Evolutionary conservation across 2,113 vertebrate species (phyloP).

Genomic region (Proteles cristata): DNA sequence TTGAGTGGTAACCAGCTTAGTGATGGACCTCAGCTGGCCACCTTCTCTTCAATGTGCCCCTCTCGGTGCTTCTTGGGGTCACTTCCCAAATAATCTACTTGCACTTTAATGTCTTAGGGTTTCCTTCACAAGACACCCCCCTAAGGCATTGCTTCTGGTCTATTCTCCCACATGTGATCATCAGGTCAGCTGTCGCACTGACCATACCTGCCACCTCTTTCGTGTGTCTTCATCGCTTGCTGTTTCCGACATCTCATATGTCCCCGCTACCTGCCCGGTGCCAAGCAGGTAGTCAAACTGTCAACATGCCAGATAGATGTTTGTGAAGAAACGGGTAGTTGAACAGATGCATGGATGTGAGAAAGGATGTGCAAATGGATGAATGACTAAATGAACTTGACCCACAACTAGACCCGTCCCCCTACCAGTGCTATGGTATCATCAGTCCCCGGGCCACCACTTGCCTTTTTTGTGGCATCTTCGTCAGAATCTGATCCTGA

Average conservation of each 20-base stretch:
- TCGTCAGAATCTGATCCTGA: constrained; percentile 69
- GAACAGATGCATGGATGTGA: background rate
- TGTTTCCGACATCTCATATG: background rate
- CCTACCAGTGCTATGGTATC: background rate
- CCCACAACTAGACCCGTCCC: background rate
- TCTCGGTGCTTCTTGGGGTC: background rate
- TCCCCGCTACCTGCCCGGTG: background rate
- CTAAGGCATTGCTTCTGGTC: background rate
- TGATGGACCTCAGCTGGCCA: background rate
- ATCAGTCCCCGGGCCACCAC: background rate
- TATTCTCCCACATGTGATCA: background rate
- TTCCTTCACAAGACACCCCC: background rate
- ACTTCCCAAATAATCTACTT: background rate
- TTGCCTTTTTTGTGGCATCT: constrained; percentile 60
- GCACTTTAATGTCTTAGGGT: background rate
- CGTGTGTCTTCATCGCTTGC: background rate
- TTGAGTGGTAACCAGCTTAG: background rate
- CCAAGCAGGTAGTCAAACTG: background rate
- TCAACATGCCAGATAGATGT: background rate
- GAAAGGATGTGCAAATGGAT: background rate
- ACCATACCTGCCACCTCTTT: background rate
- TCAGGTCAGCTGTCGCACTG: background rate
- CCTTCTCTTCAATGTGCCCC: background rate
- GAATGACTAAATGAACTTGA: background rate
- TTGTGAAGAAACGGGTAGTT: background rate